Conservation (phyloP, 2,113 vertebrate species). For the Sander lucioperca region DNA sequence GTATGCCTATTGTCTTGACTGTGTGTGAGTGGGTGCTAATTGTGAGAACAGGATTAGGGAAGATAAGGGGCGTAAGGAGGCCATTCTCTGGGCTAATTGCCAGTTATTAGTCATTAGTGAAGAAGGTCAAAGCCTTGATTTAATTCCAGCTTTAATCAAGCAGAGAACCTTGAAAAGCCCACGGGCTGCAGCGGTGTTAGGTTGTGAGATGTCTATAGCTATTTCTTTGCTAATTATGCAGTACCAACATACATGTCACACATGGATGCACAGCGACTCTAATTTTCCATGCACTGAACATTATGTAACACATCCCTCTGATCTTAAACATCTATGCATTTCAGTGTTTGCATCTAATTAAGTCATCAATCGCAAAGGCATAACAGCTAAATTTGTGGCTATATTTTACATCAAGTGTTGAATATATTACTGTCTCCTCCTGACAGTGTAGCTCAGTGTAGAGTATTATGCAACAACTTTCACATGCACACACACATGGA, state of each 20-base stretch:
- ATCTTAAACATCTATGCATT: not conserved
- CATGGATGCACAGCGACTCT: not conserved
- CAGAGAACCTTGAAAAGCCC: conserved; percentile 71
- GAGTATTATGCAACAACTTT: not conserved
- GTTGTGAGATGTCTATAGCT: conserved; percentile 38
- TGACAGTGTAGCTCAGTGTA: not conserved
- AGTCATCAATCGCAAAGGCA: not conserved
- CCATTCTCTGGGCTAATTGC: conserved; percentile 79
- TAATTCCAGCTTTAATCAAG: conserved; percentile 82
- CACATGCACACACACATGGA: not conserved
- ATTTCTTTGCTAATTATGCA: conserved; percentile 57
- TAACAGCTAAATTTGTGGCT: not conserved
- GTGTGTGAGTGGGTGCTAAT: conserved; percentile 51
- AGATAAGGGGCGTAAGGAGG: conserved; percentile 70
- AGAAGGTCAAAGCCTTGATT: conserved; percentile 82
- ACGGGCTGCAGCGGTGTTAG: conserved; percentile 52
- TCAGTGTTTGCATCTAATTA: conserved; percentile 12
- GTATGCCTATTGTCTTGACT: conserved; percentile 30
- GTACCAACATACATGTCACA: conserved; percentile 37
- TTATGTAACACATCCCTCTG: not conserved
- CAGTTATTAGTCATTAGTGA: conserved; percentile 83
- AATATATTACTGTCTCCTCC: not conserved
- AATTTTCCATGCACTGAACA: not conserved
- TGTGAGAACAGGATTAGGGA: conserved; percentile 66
- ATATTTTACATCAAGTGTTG: not conserved